Evolutionary conservation across 2,113 vertebrate genomes (phyloP).

Genomic region (Eptesicus fuscus): DNA sequence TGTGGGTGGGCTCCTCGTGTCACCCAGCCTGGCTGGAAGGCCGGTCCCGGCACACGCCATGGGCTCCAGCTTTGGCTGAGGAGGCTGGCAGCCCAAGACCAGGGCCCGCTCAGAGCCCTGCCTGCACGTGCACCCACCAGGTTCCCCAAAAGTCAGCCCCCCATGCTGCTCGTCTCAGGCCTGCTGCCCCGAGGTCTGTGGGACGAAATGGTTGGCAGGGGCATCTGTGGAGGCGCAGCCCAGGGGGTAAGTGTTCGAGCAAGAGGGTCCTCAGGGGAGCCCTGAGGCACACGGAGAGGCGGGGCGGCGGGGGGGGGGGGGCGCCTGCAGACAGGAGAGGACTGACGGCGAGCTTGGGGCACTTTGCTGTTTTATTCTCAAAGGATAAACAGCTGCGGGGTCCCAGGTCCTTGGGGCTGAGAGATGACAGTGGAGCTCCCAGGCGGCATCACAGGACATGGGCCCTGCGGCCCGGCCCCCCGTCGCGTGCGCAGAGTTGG

Average conservation of each 20-base stretch:
- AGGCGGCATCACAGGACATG: background rate
- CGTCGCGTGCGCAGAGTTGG: background rate
- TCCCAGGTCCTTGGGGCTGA: background rate
- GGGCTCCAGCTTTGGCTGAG: background rate
- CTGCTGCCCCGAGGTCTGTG: fast-evolving
- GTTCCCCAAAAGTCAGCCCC: background rate
- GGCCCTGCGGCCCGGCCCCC: background rate
- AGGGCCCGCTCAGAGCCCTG: background rate
- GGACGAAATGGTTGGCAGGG: background rate
- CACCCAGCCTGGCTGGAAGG: background rate
- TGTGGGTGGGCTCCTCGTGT: background rate
- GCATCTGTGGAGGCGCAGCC: background rate
- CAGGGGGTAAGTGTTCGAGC: background rate
- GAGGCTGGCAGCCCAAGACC: background rate
- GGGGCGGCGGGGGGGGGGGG: fast-evolving
- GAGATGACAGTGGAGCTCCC: background rate
- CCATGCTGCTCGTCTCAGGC: background rate
- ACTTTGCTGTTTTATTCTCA: background rate
- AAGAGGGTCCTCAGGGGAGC: background rate
- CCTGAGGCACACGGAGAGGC: background rate
- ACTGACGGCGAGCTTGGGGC: background rate
- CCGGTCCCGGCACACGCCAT: fast-evolving
- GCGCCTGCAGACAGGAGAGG: background rate
- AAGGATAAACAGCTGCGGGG: no score
- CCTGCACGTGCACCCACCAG: background rate